Evolutionary conservation across 1,140 invertebrate genomes (phyloP).

Genomic region (Polypedilum vanderplanki): DNA sequence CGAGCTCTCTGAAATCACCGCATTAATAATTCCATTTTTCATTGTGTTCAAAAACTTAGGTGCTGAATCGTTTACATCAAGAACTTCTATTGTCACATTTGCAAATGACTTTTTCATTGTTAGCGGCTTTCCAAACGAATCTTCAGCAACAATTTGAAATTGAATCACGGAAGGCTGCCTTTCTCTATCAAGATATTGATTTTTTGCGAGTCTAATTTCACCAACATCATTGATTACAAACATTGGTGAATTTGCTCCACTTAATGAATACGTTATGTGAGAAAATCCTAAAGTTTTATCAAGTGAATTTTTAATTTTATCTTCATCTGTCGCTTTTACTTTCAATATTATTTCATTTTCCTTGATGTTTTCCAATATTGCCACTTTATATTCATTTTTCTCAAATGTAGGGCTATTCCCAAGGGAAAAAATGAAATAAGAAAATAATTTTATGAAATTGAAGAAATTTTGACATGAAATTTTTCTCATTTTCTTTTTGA

Average conservation of each 20-base stretch:
- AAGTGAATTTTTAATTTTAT: constrained; percentile 54
- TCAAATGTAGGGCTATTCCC: constrained; percentile 55
- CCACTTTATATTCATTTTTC: constrained; percentile 59
- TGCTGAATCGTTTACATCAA: constrained; percentile 78
- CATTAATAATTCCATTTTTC: constrained; percentile 35
- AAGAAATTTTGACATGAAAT: no score
- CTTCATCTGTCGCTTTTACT: constrained; percentile 62
- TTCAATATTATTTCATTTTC: constrained; percentile 60
- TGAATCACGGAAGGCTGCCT: constrained; percentile 58
- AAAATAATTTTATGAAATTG: not conserved
- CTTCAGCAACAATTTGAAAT: constrained; percentile 63
- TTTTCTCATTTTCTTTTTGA: no score
- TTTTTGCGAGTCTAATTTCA: constrained; percentile 57
- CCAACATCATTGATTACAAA: constrained; percentile 62
- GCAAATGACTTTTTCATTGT: constrained; percentile 55
- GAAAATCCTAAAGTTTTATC: constrained; percentile 59
- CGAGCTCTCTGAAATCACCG: constrained; percentile 69
- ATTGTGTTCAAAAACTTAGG: constrained; percentile 41
- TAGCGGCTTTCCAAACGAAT: constrained; percentile 59
- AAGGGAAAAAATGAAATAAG: not conserved
- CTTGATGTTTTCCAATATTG: constrained; percentile 60
- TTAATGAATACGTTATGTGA: constrained; percentile 58
- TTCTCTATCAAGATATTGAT: constrained; percentile 67
- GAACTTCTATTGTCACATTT: constrained; percentile 60
- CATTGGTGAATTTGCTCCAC: constrained; percentile 62